Evolutionary conservation across 2,797 vertebrate genomes (phyloP).

Genomic region (Coendou prehensilis): DNA sequence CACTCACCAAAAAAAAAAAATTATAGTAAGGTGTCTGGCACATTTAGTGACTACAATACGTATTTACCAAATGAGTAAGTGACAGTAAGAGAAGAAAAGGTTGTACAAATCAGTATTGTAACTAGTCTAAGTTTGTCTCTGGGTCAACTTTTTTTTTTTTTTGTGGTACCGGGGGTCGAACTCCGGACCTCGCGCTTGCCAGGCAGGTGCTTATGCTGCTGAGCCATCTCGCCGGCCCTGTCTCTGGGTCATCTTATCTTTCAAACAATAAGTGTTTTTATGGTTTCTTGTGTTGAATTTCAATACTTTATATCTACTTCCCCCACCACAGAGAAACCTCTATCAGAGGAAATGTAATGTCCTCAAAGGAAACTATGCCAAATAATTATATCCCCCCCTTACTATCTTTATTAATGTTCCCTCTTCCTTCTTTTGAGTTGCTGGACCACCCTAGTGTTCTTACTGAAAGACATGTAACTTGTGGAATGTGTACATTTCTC

Average conservation of each 20-base stretch:
- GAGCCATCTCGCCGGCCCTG: too few species aligned
- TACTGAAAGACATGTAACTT: neutral
- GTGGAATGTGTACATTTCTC: neutral
- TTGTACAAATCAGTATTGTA: neutral
- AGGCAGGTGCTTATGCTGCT: too few species aligned
- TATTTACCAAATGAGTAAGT: neutral
- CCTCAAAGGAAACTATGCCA: slow-evolving; percentile 55
- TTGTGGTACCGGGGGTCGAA: too few species aligned
- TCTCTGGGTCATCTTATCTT: neutral
- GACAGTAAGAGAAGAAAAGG: neutral
- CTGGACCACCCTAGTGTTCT: neutral
- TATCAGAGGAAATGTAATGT: slow-evolving; percentile 82
- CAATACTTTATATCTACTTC: neutral
- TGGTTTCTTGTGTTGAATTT: neutral
- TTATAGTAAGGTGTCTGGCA: neutral
- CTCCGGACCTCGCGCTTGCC: too few species aligned
- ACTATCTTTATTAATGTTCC: neutral
- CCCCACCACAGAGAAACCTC: neutral
- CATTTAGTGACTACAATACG: neutral
- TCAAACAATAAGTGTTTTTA: neutral
- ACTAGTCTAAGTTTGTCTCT: neutral
- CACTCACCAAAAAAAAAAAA: too few species aligned
- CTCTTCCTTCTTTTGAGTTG: neutral
- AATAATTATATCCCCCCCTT: neutral
- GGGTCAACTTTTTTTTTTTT: neutral